phyloP scores from a whole-genome alignment of 2,113 vertebrate genomes.

The Merops nubicus region DNA sequence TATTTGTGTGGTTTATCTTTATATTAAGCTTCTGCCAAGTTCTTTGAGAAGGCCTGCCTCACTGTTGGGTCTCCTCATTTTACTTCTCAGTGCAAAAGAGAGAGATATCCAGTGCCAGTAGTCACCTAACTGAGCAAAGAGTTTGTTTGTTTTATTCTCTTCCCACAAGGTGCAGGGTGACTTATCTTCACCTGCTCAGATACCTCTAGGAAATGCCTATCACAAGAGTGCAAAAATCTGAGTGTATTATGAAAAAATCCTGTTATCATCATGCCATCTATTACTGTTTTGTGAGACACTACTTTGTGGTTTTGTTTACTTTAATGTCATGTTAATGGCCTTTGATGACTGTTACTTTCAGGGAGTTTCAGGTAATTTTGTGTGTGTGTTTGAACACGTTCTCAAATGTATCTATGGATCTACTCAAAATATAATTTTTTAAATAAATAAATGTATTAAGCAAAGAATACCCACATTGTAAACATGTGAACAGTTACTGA shows the following conservation, averaged over 20 bases:
- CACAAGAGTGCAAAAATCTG: neutral
- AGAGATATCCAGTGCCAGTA: neutral
- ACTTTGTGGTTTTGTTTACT: neutral
- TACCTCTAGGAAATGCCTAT: neutral
- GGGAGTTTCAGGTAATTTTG: neutral
- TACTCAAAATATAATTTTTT: neutral
- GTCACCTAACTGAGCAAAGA: neutral
- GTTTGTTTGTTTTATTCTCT: neutral
- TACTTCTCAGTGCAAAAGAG: neutral
- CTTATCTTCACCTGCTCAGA: neutral
- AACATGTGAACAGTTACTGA: neutral
- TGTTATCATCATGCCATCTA: neutral
- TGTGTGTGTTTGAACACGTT: neutral
- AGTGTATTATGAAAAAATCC: neutral
- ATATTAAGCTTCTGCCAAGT: neutral
- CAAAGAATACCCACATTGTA: neutral
- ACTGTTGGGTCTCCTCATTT: rapidly evolving
- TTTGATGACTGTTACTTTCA: neutral
- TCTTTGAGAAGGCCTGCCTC: neutral
- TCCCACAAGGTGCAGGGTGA: neutral
- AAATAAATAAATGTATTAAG: neutral
- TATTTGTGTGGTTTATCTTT: neutral
- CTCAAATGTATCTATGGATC: neutral
- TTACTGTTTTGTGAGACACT: neutral
- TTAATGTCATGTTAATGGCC: neutral